Evolutionary conservation across 2,113 vertebrate genomes (phyloP), one percentile per base, ranked within the genome.

Genomic region (Chaetops frenatus): DNA sequence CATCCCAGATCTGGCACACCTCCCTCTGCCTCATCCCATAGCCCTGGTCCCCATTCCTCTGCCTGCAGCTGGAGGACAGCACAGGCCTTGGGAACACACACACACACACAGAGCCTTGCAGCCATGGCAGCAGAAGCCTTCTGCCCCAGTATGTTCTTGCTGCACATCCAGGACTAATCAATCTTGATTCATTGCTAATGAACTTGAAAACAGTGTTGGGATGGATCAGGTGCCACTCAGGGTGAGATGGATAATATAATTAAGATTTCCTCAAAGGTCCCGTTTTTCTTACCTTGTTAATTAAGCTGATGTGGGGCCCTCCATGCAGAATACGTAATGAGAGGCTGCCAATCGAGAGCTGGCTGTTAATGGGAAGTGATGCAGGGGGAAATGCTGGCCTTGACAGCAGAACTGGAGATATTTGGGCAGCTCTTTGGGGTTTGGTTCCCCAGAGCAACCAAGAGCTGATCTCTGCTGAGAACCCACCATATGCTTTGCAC

Each of bases 241-340:
- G 94, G 85, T 83, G 89, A 96, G 95, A 97, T 91, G 88, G 96
- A 96, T 96, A 96, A 95, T 95, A 90, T 95, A 96, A 97, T 97
- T 96, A 96, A 94, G 93, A 88, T 94, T 96, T 90, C 79, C 94
- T 96, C 94, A 72, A 94, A 96, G 91, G 92, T 86, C 94, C 82
- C 7, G 57, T 96, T 92, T 94, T 96, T 96, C 92, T 90, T 94
- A 94, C 92, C 96, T 96, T 71, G 95, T 96, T 97, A 97, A 97
- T 97, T 97, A 97, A 92, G 93, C 88, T 90, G 95, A 92, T 92
- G 94, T 5, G 23, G 81, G 56, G 78, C 61, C 47, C 80, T 76
- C 93, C 66, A 35, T 28, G 60, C 90, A 66, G 93, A 95, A 95
- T 94, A 60, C 80, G 0, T 77, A 95, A 97, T 93, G 87, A 96